Evolutionary conservation across 2,113 vertebrate genomes (phyloP), one percentile per base, ranked within the genome.

Genomic region (Heterotilapia buettikoferi): DNA sequence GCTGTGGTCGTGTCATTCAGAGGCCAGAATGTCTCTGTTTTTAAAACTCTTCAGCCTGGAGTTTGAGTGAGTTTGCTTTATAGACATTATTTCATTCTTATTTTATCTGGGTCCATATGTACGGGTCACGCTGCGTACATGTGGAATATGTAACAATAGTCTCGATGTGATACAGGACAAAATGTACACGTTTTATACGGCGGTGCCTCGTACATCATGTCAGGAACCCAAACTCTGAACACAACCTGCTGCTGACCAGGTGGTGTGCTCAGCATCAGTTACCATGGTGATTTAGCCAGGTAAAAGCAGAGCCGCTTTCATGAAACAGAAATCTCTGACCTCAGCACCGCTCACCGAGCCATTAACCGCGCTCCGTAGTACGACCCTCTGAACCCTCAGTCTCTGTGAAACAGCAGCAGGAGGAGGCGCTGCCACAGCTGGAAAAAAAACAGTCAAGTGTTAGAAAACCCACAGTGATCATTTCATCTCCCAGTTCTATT

Each of bases 291-390:
- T 63, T 63, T 63, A 63, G 31, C 31, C 31, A 36, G 31, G 31
- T 63, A 4, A 63, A 63, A 36, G 29, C 16, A n/a, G 18, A 33
- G 29, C 16, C 16, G 2, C 2, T 63, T 63, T 1, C 29, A 33
- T 19, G 29, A n/a, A 63, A 36, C 31, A 36, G 59, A 63, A 36
- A 63, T 2, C 16, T 19, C 29, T 36, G 29, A 63, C 4, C 59
- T 63, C 59, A 1, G 31, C 31, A 0, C 9, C 5, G 26, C 57
- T 61, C 57, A 6, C 9, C 16, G 14, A 61, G 29, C 3, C 29
- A 0, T 33, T 29, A 29, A 31, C 3, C 5, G 2, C 59, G 18
- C 59, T 66, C 10, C 2, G 1, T n/a, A n/a, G 31, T 7, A 2
- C 33, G 18, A 66, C 59, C 18, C 59, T 36, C 59, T 33, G 29